Percentiles rank a stretch among this genome's conserved stretches.
Conservation (phyloP, 2,113 vertebrate genomes). For the Solenodon paradoxus region DNA sequence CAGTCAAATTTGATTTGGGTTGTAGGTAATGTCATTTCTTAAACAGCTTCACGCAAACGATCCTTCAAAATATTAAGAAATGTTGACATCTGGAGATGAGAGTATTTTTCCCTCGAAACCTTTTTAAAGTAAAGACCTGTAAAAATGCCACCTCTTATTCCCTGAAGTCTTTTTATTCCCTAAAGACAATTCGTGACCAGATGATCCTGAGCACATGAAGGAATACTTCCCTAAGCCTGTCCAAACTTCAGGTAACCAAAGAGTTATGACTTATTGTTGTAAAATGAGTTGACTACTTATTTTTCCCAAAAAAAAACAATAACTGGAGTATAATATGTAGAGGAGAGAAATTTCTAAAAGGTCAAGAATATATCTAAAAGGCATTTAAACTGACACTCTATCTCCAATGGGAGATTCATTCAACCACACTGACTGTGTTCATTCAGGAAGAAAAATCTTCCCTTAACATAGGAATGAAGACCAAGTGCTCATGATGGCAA, state of each 20-base stretch:
- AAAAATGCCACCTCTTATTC: conserved; percentile 44
- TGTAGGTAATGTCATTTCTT: conserved; percentile 31
- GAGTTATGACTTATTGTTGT: neutral
- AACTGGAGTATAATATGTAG: neutral
- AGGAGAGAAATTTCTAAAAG: neutral
- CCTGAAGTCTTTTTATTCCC: conserved; percentile 49
- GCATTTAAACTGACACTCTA: neutral
- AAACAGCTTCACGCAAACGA: conserved; percentile 48
- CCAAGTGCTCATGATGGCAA: neutral
- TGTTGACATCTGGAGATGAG: conserved; percentile 46
- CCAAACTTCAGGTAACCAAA: neutral
- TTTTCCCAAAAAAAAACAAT: conserved; percentile 49
- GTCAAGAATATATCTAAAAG: neutral
- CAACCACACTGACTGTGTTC: neutral
- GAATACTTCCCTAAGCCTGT: neutral
- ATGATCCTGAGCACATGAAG: conserved; percentile 13
- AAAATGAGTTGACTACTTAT: neutral
- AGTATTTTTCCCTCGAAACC: conserved; percentile 44
- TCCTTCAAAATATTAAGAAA: conserved; percentile 57
- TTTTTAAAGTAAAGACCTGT: conserved; percentile 40
- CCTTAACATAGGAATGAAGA: neutral
- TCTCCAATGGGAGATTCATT: neutral
- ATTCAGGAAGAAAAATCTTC: neutral
- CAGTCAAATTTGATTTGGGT: neutral
- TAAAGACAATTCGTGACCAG: conserved; percentile 65